Percentiles rank a stretch among this genome's conserved stretches.
Evolutionary conservation across 1,140 invertebrate species (phyloP).

Genomic region (Sinella curviseta): DNA sequence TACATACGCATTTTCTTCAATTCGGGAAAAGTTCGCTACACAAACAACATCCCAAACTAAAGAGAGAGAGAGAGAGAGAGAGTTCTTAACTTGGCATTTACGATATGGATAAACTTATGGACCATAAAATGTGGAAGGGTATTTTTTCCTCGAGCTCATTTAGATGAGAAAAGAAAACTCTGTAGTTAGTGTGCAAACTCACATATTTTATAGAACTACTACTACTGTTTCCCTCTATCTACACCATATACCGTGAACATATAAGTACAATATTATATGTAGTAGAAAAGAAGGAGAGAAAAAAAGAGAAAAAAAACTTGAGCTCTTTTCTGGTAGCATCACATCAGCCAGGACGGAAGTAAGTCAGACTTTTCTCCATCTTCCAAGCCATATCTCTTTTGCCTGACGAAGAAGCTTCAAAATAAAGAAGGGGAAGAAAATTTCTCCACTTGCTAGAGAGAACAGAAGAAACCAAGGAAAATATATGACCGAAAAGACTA

Average conservation of each 20-base stretch:
- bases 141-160: slow-evolving; percentile 20
- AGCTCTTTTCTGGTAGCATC: not conserved
- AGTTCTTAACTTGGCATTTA: slow-evolving; percentile 10
- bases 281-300: not conserved
- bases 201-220: not conserved
- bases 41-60: not conserved
- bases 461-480: not conserved
- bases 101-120: slow-evolving; percentile 17
- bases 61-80: not conserved
- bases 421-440: slow-evolving; percentile 23
- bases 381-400: slow-evolving; percentile 23
- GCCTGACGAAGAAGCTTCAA: slow-evolving; percentile 21
- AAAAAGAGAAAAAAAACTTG: not conserved
- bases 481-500: not conserved
- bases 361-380: slow-evolving; percentile 13
- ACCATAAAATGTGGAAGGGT: slow-evolving; percentile 19
- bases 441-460: not conserved
- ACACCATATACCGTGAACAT: not conserved
- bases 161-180: slow-evolving; percentile 12
- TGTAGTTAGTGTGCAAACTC: not conserved
- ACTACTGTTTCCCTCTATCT: not conserved
- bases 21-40: slow-evolving; percentile 2
- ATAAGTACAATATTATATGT: not conserved
- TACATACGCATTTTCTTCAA: no score
- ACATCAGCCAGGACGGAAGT: slow-evolving; percentile 25